Evolutionary conservation across 2,113 vertebrate genomes (phyloP), one percentile per base, ranked within the genome.

Genomic region (Boleophthalmus pectinirostris): DNA sequence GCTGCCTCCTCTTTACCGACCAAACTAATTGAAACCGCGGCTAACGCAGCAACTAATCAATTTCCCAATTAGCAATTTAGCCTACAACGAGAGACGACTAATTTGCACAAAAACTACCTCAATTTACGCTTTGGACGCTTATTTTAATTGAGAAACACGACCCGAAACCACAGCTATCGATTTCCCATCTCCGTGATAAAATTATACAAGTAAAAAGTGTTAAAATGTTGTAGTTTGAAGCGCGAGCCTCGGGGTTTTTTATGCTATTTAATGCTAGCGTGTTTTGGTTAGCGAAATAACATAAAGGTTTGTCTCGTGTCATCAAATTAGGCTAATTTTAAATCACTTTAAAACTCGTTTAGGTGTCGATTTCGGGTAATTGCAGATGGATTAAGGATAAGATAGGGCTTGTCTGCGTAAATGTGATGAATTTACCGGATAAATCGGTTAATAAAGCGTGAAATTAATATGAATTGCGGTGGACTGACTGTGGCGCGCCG

Each of bases 31-130:
- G 60, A 63, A 63, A 63, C 29, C 35, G 29, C 20, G 61, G 61
- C 61, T 64, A 64, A 64, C 14, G 10, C 61, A 38, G 29, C 29
- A 64, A 38, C 61, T 64, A 64, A 38, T 64, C 33, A 64, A 64
- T 64, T 64, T 21, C 18, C 20, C 61, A 64, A 64, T 64, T 64
- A 64, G 29, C 61, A 38, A 38, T 64, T 64, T 64, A 64, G 61
- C 61, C 25, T 64, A 11, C 33, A 38, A 64, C 58, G 25, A 64
- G 61, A 64, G 18, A 63, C 60, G 60, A 35, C 35, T 38, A 35
- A 61, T 61, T 61, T 61, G 25, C 33, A 38, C 29, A 64, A 38
- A 64, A 64, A 64, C 16, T 38, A 38, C 33, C 29, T 43, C n/a
- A n/a, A 64, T 64, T 64, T 35, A 1, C 3, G 29, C 20, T n/a